Base-by-base conservation (phyloP, 1,140 invertebrate genomes). In the Nephotettix cincticeps region DNA sequence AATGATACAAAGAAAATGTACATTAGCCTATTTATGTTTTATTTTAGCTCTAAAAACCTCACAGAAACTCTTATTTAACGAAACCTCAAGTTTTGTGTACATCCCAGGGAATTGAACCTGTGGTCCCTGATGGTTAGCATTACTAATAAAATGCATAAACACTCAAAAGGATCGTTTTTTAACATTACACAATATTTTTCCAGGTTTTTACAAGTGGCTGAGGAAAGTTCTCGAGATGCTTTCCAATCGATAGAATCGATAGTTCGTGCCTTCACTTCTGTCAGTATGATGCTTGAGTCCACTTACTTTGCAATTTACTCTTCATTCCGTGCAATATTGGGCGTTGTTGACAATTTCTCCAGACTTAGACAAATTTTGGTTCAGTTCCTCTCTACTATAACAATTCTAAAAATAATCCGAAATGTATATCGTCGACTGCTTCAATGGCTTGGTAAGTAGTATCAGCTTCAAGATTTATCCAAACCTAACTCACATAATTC, bases 211-310 rank as follows among this genome's bases (percentile, higher is more conserved):
- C 91, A 93, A 78, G 86, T 93, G 75, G 94, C 94, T 9, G 94
- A 97, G 84, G 94, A 97, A 76, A 95, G 89, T 76, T 94, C 95
- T 0, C 84, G 95, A 66, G 90, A 91, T 67, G 93, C 96, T 19
- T 99, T 99, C 83, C 91, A 97, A 77, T 96, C 93, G 17, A 94
- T 99, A 75, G 95, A 98, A 83, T 92, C 93, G 70, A 84, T 99
- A 70, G 93, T 99, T 0, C 87, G 91, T 71, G 94, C 96, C 21
- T 94, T 98, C 78, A 90, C 91, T 27, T 96, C 96, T 58, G 88
- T 99, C 11, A 94, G 95, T 25, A 95, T 97, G 87, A 97, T 99
- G 93, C 81, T 99, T 30, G 97, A 98, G 78, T 98, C 95, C 17
- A 98, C 96, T 71, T 97, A 96, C 80, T 91, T 93, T 81, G 96